Evolutionary conservation across 2,888 invertebrate genomes (phyloP).

Genomic region (Tenthredo distinguenda): DNA sequence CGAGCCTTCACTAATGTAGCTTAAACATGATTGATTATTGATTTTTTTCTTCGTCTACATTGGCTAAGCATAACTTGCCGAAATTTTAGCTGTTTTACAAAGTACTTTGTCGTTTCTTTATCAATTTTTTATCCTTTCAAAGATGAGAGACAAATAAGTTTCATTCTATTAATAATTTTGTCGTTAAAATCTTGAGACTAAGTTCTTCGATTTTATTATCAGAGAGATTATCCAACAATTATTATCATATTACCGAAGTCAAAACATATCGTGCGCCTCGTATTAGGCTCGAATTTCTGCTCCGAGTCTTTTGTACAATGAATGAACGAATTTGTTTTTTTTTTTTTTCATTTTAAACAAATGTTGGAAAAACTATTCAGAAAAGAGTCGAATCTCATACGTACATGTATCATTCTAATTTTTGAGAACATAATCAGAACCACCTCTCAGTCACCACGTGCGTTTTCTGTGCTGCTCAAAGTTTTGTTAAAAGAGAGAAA

Average conservation of each 20-base stretch:
- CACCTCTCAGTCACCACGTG: constrained; percentile 16
- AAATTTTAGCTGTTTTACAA: neutral
- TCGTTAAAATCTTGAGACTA: neutral
- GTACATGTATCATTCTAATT: neutral
- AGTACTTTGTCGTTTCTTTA: neutral
- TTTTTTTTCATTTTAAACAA: neutral
- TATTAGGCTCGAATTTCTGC: constrained; percentile 18
- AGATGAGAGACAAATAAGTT: neutral
- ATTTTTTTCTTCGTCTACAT: constrained; percentile 1
- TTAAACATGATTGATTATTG: constrained; percentile 26
- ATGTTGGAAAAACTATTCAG: neutral
- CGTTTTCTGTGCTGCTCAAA: constrained; percentile 36
- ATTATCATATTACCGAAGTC: neutral
- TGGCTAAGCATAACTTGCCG: constrained; percentile 19
- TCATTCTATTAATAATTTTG: constrained; percentile 7
- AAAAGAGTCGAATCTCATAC: neutral
- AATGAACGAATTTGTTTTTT: neutral
- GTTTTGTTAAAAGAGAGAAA: neutral
- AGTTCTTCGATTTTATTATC: neutral
- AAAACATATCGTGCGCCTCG: neutral
- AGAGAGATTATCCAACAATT: neutral
- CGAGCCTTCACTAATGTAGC: constrained; percentile 13
- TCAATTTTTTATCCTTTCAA: neutral
- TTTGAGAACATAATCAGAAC: neutral
- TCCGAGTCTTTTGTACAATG: neutral